phyloP scores from a whole-genome alignment of 1,140 invertebrate genomes.

The Apis florea region DNA sequence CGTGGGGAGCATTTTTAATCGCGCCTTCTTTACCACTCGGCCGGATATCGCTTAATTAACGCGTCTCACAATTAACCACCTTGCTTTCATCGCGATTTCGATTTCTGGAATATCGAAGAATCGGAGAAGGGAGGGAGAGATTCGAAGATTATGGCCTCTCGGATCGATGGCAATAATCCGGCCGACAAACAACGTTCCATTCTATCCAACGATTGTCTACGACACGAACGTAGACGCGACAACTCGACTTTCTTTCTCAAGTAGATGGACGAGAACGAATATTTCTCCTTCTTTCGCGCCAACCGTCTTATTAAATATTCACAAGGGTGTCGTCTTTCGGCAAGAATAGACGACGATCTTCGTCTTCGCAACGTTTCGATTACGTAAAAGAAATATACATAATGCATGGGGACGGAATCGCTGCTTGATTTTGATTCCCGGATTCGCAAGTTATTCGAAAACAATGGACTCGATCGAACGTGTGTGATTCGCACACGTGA shows the following conservation, averaged over 20 bases:
- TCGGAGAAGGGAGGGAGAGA: background rate
- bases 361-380: slow-evolving; percentile 1
- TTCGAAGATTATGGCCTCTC: background rate
- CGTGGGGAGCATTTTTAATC: slow-evolving; percentile 56
- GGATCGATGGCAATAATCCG: background rate
- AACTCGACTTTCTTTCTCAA: background rate
- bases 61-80: no score
- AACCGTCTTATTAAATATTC: background rate
- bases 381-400: background rate
- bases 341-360: background rate
- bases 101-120: background rate
- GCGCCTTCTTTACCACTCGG: slow-evolving; percentile 43
- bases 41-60: slow-evolving; percentile 49
- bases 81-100: background rate
- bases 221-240: slow-evolving; percentile 8
- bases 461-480: no score
- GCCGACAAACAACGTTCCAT: background rate
- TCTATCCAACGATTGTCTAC: slow-evolving; percentile 12
- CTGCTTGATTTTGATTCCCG: no score
- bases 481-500: no score
- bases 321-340: background rate
- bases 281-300: slow-evolving; percentile 7
- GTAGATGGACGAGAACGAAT: slow-evolving; percentile 27
- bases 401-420: no score
- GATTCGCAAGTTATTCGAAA: no score